Percentiles rank a stretch among this genome's conserved stretches.
Conservation (phyloP, 2,888 invertebrate genomes). For the Microctonus hyperodae region DNA sequence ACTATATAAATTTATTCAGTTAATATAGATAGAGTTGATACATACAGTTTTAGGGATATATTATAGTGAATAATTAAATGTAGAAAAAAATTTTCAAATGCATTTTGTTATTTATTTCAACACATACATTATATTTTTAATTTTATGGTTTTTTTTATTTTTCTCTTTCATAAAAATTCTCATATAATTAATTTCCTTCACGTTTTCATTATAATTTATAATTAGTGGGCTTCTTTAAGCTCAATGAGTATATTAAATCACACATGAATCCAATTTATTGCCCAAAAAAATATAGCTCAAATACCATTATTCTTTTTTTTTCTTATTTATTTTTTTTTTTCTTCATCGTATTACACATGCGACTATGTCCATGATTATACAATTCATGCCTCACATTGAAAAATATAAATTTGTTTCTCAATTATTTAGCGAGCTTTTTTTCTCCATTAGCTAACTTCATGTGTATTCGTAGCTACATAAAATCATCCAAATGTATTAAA, state of each 20-base stretch:
- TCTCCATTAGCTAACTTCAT: neutral
- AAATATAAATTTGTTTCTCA: slow-evolving; percentile 29
- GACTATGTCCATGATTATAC: neutral
- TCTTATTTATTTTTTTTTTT: neutral
- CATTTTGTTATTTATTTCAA: slow-evolving; percentile 11
- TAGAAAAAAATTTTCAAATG: neutral
- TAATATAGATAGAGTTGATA: neutral
- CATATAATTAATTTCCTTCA: neutral
- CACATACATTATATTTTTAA: slow-evolving; percentile 5
- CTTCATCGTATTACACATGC: neutral
- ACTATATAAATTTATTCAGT: neutral
- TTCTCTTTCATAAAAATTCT: slow-evolving; percentile 2
- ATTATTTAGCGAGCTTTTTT: neutral
- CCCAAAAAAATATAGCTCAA: neutral
- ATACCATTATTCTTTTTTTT: neutral
- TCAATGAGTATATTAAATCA: slow-evolving; percentile 9
- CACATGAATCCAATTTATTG: slow-evolving; percentile 5
- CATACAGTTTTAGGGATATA: neutral
- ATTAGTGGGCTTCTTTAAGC: slow-evolving; percentile 1
- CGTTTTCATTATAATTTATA: neutral
- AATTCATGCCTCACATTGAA: slow-evolving; percentile 12
- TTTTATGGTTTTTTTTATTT: neutral
- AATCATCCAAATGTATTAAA: neutral
- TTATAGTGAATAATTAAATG: neutral
- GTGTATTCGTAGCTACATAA: neutral